These are phyloP conservation scores for Merodon equestris DNA, from an alignment of 2,888 invertebrate genomes.

Conservation along the genomic window DNA sequence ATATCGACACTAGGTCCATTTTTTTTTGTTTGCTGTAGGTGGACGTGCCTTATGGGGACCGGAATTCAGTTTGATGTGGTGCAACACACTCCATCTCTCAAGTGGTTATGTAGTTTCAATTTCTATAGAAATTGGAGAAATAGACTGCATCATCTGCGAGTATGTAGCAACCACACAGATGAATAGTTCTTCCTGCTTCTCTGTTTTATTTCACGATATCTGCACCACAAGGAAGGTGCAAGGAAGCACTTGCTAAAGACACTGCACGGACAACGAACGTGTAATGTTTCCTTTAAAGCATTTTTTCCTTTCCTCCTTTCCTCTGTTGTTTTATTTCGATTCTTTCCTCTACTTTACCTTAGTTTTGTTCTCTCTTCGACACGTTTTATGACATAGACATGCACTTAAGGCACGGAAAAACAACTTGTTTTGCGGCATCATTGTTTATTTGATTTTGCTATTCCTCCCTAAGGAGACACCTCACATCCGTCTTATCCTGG, in stretches of 20 bases:
- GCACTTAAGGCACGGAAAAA: slow-evolving; percentile 67
- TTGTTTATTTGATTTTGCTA: slow-evolving; percentile 63
- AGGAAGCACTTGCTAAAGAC: slow-evolving; percentile 6
- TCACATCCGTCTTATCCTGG: no score
- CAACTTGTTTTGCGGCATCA: slow-evolving; percentile 65
- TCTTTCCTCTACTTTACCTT: slow-evolving; percentile 23
- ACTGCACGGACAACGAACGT: slow-evolving; percentile 36
- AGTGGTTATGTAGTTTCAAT: no score
- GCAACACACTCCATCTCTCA: no score
- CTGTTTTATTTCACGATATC: slow-evolving; percentile 20
- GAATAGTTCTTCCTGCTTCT: slow-evolving; percentile 56
- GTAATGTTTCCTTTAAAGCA: slow-evolving; percentile 50
- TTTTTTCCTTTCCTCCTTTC: no score
- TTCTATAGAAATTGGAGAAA: slow-evolving; percentile 27
- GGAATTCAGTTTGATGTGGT: no score
- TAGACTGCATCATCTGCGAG: slow-evolving; percentile 22
- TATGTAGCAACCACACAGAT: slow-evolving; percentile 40
- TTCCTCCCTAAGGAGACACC: no score
- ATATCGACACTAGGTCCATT: no score
- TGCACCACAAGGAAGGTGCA: no score
- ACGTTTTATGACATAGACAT: slow-evolving; percentile 68
- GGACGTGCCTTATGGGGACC: no score
- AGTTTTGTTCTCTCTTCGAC: slow-evolving; percentile 40
- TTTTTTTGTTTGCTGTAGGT: no score
- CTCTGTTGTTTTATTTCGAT: background rate